A percentile compares a stretch with the other conserved stretches of the same genome.
These are phyloP conservation scores for Hydrocynus forskahlii DNA, from an alignment of 2,797 vertebrate genomes.

Conservation along the genomic window DNA sequence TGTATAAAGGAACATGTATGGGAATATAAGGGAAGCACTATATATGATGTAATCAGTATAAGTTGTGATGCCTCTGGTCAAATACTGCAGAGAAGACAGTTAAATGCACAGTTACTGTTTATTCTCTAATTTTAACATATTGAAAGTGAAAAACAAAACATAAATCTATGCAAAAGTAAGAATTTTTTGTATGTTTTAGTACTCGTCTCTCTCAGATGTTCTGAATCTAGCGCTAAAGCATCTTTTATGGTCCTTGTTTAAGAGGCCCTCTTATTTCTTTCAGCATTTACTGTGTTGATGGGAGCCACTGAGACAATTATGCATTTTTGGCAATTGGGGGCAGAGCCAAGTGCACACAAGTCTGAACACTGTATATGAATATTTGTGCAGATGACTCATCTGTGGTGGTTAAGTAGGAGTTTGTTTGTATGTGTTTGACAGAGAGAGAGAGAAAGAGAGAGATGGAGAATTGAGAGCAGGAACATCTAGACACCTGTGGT, in stretches of 20 bases:
- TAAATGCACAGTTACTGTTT: no score
- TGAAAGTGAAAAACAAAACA: no score
- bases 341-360: constrained; percentile 30
- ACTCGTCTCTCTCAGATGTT: neutral
- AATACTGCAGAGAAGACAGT: no score
- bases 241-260: neutral
- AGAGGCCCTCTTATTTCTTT: neutral
- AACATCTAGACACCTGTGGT: constrained; percentile 34
- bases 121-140: no score
- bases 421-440: constrained; percentile 29
- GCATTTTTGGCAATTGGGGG: constrained; percentile 5
- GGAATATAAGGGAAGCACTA: neutral
- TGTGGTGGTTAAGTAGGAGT: constrained; percentile 19
- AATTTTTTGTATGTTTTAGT: no score
- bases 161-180: no score
- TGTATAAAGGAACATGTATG: no score
- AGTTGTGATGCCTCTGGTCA: no score
- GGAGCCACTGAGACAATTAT: neutral
- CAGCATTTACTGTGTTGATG: neutral
- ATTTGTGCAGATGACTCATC: constrained; percentile 35
- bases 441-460: constrained; percentile 2
- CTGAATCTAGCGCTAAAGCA: neutral
- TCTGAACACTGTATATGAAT: constrained; percentile 33
- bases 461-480: constrained; percentile 5
- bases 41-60: neutral